Conservation (phyloP, 1,140 invertebrate genomes). For the Pinna nobilis region DNA sequence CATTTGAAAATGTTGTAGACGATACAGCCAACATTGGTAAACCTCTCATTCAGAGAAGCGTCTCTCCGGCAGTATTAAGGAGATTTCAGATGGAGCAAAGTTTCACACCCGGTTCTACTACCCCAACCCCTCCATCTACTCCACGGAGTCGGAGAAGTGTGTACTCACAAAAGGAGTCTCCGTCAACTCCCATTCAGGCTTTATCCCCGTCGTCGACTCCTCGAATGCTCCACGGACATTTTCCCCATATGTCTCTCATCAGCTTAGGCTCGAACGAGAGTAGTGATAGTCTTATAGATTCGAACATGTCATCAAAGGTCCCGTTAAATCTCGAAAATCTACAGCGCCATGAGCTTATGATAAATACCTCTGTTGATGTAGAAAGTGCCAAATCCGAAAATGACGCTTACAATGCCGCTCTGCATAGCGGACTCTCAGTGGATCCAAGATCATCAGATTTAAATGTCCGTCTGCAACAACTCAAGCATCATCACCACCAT, state of each 20-base stretch:
- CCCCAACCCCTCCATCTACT: conserved; percentile 56
- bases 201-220: conserved; percentile 43
- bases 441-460: too few species aligned
- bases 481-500: conserved; percentile 19
- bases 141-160: conserved; percentile 48
- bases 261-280: conserved; percentile 40
- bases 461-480: conserved; percentile 9
- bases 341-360: conserved; percentile 26
- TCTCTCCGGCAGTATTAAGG: conserved; percentile 3
- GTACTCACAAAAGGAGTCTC: conserved; percentile 33
- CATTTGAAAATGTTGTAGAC: conserved; percentile 37
- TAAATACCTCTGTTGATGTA: too few species aligned
- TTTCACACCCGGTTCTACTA: conserved; percentile 26
- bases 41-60: conserved; percentile 15
- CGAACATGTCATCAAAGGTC: not conserved
- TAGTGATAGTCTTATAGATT: too few species aligned
- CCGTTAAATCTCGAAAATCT: conserved; percentile 41
- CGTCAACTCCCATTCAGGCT: conserved; percentile 19
- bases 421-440: too few species aligned
- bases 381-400: too few species aligned
- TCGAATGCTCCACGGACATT: conserved; percentile 25
- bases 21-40: conserved; percentile 20
- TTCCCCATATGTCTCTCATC: conserved; percentile 15
- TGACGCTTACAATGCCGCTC: too few species aligned
- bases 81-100: conserved; percentile 26